Evolutionary conservation across 2,113 vertebrate genomes (phyloP).

Genomic region (Globicephala melas): DNA sequence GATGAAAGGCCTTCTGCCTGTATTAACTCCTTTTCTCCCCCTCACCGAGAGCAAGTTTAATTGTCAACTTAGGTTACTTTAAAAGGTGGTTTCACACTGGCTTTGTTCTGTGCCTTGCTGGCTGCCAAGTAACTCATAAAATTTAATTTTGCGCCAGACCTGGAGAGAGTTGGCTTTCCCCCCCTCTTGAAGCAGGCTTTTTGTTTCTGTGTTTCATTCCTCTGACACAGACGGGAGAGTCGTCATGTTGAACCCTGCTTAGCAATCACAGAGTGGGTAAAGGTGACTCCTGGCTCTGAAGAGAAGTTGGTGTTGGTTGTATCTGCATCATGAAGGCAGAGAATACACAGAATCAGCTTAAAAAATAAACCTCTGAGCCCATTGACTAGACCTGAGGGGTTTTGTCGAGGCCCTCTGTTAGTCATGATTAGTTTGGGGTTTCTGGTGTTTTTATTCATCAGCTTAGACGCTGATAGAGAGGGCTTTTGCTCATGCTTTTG

Average conservation of each 20-base stretch:
- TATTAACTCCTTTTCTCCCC: background rate
- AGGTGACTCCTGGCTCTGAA: background rate
- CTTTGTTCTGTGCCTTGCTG: background rate
- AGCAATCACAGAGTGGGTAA: background rate
- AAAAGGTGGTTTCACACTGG: background rate
- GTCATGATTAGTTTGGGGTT: background rate
- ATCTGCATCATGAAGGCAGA: background rate
- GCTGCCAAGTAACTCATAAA: constrained; percentile 36
- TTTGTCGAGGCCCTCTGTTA: background rate
- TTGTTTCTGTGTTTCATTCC: constrained; percentile 9
- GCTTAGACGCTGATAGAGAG: background rate
- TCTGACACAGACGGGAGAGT: background rate
- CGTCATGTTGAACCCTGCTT: background rate
- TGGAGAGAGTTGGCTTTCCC: background rate
- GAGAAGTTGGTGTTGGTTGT: background rate
- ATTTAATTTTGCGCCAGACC: constrained; percentile 39
- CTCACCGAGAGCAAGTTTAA: background rate
- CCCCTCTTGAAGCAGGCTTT: constrained; percentile 1
- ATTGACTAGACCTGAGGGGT: background rate
- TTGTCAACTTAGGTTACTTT: constrained; percentile 30
- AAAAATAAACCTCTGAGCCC: background rate
- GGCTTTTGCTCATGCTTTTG: background rate
- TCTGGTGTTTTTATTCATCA: background rate
- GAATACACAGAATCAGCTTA: background rate
- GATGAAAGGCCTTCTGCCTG: constrained; percentile 12